phyloP scores from a whole-genome alignment of 2,113 vertebrate genomes.

The Nesoenas mayeri region DNA sequence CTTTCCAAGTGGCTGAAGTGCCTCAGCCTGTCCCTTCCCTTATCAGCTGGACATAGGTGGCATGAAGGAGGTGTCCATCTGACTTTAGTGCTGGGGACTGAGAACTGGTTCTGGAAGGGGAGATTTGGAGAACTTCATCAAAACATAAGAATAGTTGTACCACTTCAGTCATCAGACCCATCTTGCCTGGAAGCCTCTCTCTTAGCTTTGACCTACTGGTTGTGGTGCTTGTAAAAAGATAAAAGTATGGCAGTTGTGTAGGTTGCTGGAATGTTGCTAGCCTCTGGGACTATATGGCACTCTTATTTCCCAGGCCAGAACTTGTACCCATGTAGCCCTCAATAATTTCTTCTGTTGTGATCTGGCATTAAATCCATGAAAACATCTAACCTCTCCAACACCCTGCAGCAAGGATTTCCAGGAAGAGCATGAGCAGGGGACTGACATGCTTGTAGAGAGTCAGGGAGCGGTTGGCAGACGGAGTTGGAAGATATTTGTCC shows the following conservation, averaged over 20 bases:
- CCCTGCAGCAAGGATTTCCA: background rate
- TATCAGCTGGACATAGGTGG: background rate
- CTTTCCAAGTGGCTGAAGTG: background rate
- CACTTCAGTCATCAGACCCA: background rate
- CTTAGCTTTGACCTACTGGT: background rate
- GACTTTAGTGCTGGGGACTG: background rate
- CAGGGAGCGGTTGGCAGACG: background rate
- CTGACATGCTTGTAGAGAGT: background rate
- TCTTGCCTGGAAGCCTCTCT: background rate
- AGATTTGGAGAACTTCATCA: background rate
- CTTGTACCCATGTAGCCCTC: background rate
- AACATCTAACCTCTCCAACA: background rate
- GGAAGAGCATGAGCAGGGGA: background rate
- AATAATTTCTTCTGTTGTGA: background rate
- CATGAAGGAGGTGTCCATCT: background rate
- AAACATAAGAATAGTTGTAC: background rate
- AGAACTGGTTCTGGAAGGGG: background rate
- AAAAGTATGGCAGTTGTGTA: background rate
- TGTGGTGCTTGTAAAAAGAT: background rate
- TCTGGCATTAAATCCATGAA: background rate
- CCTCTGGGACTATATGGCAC: background rate
- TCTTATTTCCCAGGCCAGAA: rapidly evolving
- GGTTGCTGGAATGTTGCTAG: background rate
- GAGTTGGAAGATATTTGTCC: background rate
- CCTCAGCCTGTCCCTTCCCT: background rate